phyloP scores from a whole-genome alignment of 1,140 invertebrate genomes.

The Drosophila baimaii region DNA sequence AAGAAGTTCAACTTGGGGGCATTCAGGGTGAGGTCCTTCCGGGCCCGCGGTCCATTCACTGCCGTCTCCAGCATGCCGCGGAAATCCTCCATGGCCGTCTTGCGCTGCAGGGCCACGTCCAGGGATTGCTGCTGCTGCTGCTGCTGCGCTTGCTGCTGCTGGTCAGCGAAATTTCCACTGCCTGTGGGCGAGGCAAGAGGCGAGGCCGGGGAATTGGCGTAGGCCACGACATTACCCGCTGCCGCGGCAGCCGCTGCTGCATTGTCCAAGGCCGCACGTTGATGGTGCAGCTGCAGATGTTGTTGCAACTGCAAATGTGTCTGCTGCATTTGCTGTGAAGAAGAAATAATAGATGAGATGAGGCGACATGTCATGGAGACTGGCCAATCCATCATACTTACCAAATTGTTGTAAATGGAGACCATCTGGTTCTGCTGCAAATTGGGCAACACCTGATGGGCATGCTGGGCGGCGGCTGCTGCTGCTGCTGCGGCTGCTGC shows the following conservation, averaged over 20 bases:
- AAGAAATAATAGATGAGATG: not conserved
- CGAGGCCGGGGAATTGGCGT: slow-evolving; percentile 77
- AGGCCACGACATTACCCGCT: slow-evolving; percentile 44
- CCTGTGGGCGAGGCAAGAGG: slow-evolving; percentile 83
- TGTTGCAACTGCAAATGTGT: slow-evolving; percentile 66
- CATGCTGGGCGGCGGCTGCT: slow-evolving; percentile 51
- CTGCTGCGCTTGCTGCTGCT: slow-evolving; percentile 84
- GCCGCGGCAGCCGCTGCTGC: slow-evolving; percentile 45
- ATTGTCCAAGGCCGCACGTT: slow-evolving; percentile 50
- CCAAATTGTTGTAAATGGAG: slow-evolving; percentile 82
- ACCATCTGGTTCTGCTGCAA: slow-evolving; percentile 81
- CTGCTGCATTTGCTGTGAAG: slow-evolving; percentile 57
- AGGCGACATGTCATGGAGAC: not conserved
- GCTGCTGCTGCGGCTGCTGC: slow-evolving; percentile 48
- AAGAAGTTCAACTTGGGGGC: slow-evolving; percentile 66
- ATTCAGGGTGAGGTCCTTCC: slow-evolving; percentile 55
- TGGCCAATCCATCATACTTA: slow-evolving; percentile 42
- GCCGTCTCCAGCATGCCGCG: slow-evolving; percentile 66
- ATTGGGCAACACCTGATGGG: slow-evolving; percentile 56
- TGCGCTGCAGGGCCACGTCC: slow-evolving; percentile 61
- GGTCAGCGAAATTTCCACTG: slow-evolving; percentile 83
- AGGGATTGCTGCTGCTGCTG: slow-evolving; percentile 62
- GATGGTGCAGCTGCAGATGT: slow-evolving; percentile 64
- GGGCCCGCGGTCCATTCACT: slow-evolving; percentile 57
- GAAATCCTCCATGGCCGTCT: slow-evolving; percentile 65